Evolutionary conservation across 2,113 vertebrate genomes (phyloP), one percentile per base, ranked within the genome.

Genomic region (Callithrix jacchus): DNA sequence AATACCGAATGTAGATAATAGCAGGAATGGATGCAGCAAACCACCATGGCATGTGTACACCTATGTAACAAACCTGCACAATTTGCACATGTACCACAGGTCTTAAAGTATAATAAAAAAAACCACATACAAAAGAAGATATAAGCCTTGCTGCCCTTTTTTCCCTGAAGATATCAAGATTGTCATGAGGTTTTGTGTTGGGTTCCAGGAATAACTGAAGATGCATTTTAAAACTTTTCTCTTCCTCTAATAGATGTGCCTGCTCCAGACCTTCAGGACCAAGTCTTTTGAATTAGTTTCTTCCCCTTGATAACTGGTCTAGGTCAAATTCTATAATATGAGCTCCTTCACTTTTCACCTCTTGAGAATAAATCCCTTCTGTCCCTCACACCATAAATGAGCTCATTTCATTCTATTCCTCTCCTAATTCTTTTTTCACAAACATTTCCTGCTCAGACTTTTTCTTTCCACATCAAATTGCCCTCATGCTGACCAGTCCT

Each of bases 401-500:
- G 40, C 35, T 96, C 70, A 80, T 92, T 88, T 76, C 42, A 42
- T 88, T 92, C 49, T 32, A 71, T 85, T 79, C 47, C 71, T 94
- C 37, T 45, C 89, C 9, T 37, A 5, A 85, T 64, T 94, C 93
- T 77, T 95, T 77, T 40, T 88, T 18, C n/a, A 9, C n/a, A 94
- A n/a, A 71, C 21, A 90, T 76, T 92, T 95, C 25, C 32, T 87
- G 10, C 49, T 91, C 83, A 89, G 82, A 95, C 74, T 91, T 98
- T 94, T 64, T 54, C 74, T 95, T 97, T 93, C 35, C 64, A 79
- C 37, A 83, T 85, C 49, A 96, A 96, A 97, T 90, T 96, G 89
- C 40, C 83, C 95, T 74, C 89, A 89, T 96, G 93, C 96, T 96
- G 92, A 95, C 74, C 95, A 97, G 96, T 92, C 32, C 40, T 95